These are phyloP conservation scores for Heloderma charlesbogerti DNA, from an alignment of 2,113 vertebrate genomes.

Conservation along the genomic window DNA sequence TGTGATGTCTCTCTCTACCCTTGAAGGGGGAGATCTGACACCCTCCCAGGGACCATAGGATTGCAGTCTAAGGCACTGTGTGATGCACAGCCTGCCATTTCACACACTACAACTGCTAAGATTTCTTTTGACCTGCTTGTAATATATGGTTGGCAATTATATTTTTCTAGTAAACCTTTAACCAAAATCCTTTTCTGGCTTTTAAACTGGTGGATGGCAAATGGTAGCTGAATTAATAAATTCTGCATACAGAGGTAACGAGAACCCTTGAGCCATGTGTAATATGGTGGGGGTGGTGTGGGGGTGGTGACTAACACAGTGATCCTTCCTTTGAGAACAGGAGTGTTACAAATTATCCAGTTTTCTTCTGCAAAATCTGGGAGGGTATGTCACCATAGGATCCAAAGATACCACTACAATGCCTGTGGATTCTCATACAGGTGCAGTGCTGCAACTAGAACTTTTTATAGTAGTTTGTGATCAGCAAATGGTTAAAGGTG, in stretches of 20 bases:
- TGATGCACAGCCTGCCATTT: neutral
- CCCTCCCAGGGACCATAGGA: neutral
- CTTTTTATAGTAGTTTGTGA: neutral
- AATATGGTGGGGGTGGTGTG: neutral
- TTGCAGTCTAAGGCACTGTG: neutral
- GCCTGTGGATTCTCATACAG: neutral
- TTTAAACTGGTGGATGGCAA: neutral
- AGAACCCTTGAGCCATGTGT: neutral
- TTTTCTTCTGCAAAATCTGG: neutral
- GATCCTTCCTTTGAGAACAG: neutral
- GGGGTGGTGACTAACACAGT: neutral
- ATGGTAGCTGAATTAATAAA: neutral
- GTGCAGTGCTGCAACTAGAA: too few species aligned
- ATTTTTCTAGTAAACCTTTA: neutral
- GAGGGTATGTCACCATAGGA: neutral
- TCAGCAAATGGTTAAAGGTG: neutral
- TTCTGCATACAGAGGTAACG: neutral
- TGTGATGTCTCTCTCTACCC: too few species aligned
- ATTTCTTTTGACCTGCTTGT: neutral
- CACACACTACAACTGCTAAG: neutral
- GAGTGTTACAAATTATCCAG: neutral
- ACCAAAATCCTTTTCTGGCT: neutral
- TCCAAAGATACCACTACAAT: neutral
- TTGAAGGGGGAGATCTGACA: too few species aligned
- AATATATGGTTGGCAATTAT: neutral